phyloP scores from a whole-genome alignment of 2,797 vertebrate genomes.

The Sternotherus odoratus region DNA sequence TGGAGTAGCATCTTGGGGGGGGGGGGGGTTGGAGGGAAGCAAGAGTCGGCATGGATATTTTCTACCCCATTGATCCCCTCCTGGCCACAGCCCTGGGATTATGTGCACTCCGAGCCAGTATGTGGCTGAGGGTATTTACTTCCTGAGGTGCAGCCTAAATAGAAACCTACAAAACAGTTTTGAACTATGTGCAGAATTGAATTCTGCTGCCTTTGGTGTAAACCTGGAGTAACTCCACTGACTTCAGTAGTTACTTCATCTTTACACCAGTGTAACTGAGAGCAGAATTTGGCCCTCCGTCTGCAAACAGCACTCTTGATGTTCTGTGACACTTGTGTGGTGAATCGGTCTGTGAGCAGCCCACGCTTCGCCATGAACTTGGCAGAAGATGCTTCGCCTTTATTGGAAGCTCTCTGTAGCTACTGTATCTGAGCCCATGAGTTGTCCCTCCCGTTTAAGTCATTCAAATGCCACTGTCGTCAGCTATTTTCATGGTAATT shows the following conservation, averaged over 20 bases:
- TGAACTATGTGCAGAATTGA: background rate
- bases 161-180: background rate
- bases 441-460: constrained; percentile 59
- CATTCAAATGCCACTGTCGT: constrained; percentile 55
- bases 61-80: background rate
- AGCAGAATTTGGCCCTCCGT: background rate
- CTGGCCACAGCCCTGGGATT: background rate
- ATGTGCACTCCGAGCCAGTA: background rate
- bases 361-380: background rate
- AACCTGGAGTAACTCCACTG: background rate
- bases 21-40: background rate
- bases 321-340: background rate
- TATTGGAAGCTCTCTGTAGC: constrained; percentile 43
- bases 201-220: background rate
- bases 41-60: background rate
- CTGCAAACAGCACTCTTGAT: background rate
- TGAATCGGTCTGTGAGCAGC: constrained; percentile 1
- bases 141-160: background rate
- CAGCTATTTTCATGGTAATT: constrained; percentile 57
- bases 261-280: background rate
- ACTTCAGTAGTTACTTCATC: background rate
- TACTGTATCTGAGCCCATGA: constrained; percentile 26
- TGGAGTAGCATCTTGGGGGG: background rate
- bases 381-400: constrained; percentile 51
- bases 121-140: background rate